These are phyloP conservation scores for Popillia japonica DNA, from an alignment of 1,140 invertebrate genomes.

Conservation along the genomic window DNA sequence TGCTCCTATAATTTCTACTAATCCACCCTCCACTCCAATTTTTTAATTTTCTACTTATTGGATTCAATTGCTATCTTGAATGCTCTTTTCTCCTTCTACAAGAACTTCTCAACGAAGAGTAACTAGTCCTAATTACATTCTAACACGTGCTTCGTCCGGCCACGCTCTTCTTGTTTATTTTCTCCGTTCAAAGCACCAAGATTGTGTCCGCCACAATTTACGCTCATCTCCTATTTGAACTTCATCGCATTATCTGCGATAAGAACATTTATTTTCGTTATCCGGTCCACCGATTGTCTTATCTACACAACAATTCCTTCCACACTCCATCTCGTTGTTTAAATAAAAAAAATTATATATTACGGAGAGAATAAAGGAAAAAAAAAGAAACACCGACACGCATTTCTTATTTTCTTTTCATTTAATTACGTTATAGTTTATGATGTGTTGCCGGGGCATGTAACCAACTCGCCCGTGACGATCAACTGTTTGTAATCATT, in stretches of 20 bases:
- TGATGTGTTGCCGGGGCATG: slow-evolving; percentile 16
- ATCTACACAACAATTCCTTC: neutral
- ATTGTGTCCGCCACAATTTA: too few relatives aligned
- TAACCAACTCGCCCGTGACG: slow-evolving; percentile 9
- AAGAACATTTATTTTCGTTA: neutral
- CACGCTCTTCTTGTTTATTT: too few relatives aligned
- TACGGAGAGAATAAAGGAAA: neutral
- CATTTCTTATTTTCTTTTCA: neutral
- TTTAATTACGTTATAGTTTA: slow-evolving; percentile 27
- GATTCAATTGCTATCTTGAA: too few relatives aligned
- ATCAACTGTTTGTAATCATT: slow-evolving; percentile 29
- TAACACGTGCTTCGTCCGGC: too few relatives aligned
- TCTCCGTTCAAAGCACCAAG: too few relatives aligned
- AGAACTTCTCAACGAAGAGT: too few relatives aligned
- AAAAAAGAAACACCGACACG: neutral
- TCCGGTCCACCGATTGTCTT: neutral
- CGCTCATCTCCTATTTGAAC: neutral
- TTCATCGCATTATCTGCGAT: neutral
- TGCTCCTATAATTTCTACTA: too few relatives aligned
- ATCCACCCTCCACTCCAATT: too few relatives aligned
- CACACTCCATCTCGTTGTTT: neutral
- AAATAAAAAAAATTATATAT: neutral
- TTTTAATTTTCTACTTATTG: too few relatives aligned
- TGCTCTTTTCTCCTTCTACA: too few relatives aligned
- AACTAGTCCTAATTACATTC: too few relatives aligned